A percentile compares a stretch with the other conserved stretches of the same genome.
These are phyloP conservation scores for Parnassius apollo DNA, from an alignment of 2,888 invertebrate genomes.

Conservation along the genomic window DNA sequence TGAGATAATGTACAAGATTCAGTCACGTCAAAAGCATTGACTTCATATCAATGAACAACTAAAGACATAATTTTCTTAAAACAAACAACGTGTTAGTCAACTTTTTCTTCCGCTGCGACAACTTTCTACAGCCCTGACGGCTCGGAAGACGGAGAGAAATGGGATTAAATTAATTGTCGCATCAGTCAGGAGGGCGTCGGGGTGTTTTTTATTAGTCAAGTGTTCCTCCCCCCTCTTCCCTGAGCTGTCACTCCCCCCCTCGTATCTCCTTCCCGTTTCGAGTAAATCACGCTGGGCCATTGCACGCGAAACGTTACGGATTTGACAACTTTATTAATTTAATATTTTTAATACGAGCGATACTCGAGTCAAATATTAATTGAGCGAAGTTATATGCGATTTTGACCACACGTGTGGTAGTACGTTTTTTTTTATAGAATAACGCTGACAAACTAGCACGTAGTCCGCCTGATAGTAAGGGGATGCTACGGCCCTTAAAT, in stretches of 20 bases:
- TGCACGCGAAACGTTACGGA: conserved; percentile 35
- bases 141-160: conserved; percentile 78
- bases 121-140: conserved; percentile 58
- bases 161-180: conserved; percentile 82
- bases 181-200: conserved; percentile 81
- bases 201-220: conserved; percentile 82
- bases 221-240: conserved; percentile 41
- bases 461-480: no score
- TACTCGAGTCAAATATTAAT: no score
- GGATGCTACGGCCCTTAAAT: no score
- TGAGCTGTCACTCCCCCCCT: conserved; percentile 27
- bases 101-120: conserved; percentile 2
- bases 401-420: no score
- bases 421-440: no score
- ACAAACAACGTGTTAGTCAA: neutral
- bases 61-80: neutral
- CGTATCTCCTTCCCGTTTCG: conserved; percentile 39
- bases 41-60: neutral
- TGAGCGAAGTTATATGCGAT: no score
- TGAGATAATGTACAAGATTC: no score
- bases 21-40: no score
- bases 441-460: no score
- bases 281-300: conserved; percentile 68
- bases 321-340: conserved; percentile 2
- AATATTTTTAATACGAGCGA: no score